A percentile compares a stretch with the other conserved stretches of the same genome.
Evolutionary conservation across 2,888 invertebrate genomes (phyloP).

Genomic region (Rhynchonema sp.): DNA sequence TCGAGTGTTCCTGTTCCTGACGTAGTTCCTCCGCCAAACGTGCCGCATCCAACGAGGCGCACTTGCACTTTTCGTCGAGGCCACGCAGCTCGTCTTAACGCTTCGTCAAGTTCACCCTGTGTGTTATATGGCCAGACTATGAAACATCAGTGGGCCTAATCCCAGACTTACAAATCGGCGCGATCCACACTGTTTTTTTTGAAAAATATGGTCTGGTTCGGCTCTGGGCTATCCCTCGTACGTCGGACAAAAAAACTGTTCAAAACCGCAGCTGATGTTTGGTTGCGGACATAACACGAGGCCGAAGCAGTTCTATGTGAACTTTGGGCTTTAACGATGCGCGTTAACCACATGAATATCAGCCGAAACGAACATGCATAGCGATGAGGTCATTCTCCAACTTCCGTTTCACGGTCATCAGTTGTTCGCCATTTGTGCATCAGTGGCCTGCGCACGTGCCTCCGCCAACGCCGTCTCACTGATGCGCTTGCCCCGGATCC

Average conservation of each 20-base stretch:
- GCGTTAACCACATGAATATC: too few relatives aligned
- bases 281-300: too few relatives aligned
- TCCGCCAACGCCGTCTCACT: not conserved
- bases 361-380: not conserved
- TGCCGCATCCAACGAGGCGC: conserved; percentile 95
- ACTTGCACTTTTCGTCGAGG: conserved; percentile 96
- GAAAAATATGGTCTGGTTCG: too few relatives aligned
- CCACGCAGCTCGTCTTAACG: conserved; percentile 95
- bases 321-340: too few relatives aligned
- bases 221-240: too few relatives aligned
- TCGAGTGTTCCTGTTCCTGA: conserved; percentile 70
- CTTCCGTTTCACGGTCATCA: not conserved
- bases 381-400: not conserved
- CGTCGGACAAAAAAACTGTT: too few relatives aligned
- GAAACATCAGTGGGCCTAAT: too few relatives aligned
- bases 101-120: conserved; percentile 67
- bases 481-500: not conserved
- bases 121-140: too few relatives aligned
- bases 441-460: not conserved
- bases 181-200: too few relatives aligned
- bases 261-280: too few relatives aligned
- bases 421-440: not conserved
- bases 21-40: conserved; percentile 84
- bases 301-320: too few relatives aligned
- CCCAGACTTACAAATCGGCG: too few relatives aligned